Evolutionary conservation across 2,888 invertebrate species (phyloP).

Genomic region (Spilosoma lubricipeda): DNA sequence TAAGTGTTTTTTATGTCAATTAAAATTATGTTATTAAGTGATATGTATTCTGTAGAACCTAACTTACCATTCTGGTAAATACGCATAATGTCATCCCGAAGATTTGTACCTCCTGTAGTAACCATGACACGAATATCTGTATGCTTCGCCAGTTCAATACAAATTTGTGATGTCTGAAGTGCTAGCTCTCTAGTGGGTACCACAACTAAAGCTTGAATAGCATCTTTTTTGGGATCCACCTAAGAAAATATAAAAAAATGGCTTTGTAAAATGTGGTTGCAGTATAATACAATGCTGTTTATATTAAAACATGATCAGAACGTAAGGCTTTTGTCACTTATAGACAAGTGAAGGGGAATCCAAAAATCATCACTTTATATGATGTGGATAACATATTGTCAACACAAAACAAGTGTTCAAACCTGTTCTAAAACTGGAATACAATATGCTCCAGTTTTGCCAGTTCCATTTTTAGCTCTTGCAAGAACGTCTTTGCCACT

Average conservation of each 20-base stretch:
- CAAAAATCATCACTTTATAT: constrained; percentile 76
- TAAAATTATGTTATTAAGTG: neutral
- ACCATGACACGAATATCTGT: constrained; percentile 99
- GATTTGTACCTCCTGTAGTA: constrained; percentile 99
- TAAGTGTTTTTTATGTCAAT: neutral
- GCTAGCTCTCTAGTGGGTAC: constrained; percentile 99
- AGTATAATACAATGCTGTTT: neutral
- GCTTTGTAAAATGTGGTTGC: constrained; percentile 4
- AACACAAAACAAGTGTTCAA: constrained; percentile 28
- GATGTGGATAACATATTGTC: neutral
- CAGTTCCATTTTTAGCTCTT: constrained; percentile 99
- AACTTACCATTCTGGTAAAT: constrained; percentile 97
- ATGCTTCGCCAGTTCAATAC: constrained; percentile 99
- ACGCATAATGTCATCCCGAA: constrained; percentile 99
- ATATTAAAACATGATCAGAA: constrained; percentile 29
- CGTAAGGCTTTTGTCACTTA: constrained; percentile 77
- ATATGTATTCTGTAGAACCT: neutral
- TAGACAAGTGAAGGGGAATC: constrained; percentile 84
- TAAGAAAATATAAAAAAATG: constrained; percentile 41
- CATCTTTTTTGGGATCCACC: constrained; percentile 95
- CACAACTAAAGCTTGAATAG: constrained; percentile 98
- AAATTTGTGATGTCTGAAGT: constrained; percentile 99
- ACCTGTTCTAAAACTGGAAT: constrained; percentile 98
- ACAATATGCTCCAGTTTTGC: constrained; percentile 99
- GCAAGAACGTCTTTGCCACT: constrained; percentile 99